Percentiles rank a stretch among this genome's conserved stretches.
phyloP scores from a whole-genome alignment of 1,140 invertebrate genomes.

The Condylostylus longicornis region DNA sequence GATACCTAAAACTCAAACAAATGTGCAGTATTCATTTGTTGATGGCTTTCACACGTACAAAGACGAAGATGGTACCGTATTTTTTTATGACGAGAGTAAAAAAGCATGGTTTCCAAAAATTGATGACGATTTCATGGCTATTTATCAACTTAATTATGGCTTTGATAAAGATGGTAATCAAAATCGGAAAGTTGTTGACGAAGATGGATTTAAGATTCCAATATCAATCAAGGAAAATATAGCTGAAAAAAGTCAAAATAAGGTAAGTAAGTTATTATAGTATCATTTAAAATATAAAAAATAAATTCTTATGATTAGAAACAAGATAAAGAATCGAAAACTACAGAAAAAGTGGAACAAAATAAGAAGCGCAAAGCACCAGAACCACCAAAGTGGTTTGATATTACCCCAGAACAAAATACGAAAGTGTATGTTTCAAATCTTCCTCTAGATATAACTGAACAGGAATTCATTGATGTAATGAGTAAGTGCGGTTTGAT shows the following conservation, averaged over 20 bases:
- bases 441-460: slow-evolving; percentile 75
- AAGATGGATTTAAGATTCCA: too few relatives aligned
- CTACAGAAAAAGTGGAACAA: slow-evolving; percentile 18
- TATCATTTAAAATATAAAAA: too few relatives aligned
- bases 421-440: slow-evolving; percentile 95
- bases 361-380: slow-evolving; percentile 13
- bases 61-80: slow-evolving; percentile 77
- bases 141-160: slow-evolving; percentile 92
- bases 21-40: slow-evolving; percentile 51
- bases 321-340: slow-evolving; percentile 15
- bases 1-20: slow-evolving; percentile 32
- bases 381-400: slow-evolving; percentile 69
- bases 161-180: slow-evolving; percentile 50
- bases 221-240: too few relatives aligned
- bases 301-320: too few relatives aligned
- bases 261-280: too few relatives aligned
- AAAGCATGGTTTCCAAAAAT: slow-evolving; percentile 95
- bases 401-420: slow-evolving; percentile 80
- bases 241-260: too few relatives aligned
- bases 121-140: slow-evolving; percentile 91
- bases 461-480: slow-evolving; percentile 77
- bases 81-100: slow-evolving; percentile 80
- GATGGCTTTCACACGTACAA: slow-evolving; percentile 65
- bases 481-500: slow-evolving; percentile 96
- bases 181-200: slow-evolving; percentile 12